Base-by-base conservation (phyloP, 2,113 vertebrate genomes). In the Mormoops blainvillei region DNA sequence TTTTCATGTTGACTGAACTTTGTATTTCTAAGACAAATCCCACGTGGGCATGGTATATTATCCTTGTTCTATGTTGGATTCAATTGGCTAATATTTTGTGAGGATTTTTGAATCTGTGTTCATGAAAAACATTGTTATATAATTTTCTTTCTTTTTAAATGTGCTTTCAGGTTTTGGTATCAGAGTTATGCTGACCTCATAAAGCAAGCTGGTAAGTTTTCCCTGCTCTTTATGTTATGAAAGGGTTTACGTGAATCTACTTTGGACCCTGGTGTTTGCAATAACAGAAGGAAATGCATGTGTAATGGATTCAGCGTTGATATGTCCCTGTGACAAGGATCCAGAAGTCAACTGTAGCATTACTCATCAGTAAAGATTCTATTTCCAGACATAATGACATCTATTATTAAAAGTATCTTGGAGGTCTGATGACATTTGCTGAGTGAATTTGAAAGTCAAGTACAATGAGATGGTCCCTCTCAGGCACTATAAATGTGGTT, bases 341-440 rank as follows among this genome's bases (percentile, higher is more conserved):
- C 68, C 83, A 91, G 50, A 91, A 92, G 52, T 50, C 89, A 95
- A 94, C 4, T 61, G 10, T 28, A 91, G 61, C 73, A 76, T 95
- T 93, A 89, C 73, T 97, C 92, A 89, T 91, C 67, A 96, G 45
- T 95, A 89, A 96, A 93, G 67, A 43, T 65, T 93, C 56, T 78
- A 77, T 93, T 95, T 91, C 68, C 71, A 96, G 94, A 87, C 92
- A 87, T 41, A 95, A 96, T 43, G 36, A 89, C 87, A 89, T 93
- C 96, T 89, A 48, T 73, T 74, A 92, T 87, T 95, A 89, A 94
- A 97, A 94, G 81, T 87, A 50, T 91, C 82, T 74, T 96, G 38
- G 87, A 93, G 91, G 74, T 95, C 89, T 43, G 33, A 87, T 77
- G 61, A 74, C 68, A 94, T 95, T 89, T 94, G 80, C 70, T 89